Base-by-base conservation (phyloP, 92 coral and sea anemone species). In the Paragorgia papillata region DNA sequence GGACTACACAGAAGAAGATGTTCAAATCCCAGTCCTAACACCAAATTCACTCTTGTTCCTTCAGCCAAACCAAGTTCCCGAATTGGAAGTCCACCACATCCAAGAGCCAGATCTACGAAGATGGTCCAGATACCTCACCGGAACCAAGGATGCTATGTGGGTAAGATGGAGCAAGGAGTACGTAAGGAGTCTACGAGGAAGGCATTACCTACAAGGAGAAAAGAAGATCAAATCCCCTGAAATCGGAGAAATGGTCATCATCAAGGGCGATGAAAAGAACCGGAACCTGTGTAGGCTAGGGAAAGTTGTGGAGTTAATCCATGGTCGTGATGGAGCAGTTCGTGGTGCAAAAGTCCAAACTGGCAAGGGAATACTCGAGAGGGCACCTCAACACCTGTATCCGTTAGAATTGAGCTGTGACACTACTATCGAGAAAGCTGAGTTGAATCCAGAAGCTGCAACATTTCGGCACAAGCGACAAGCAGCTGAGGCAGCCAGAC, bases 91-190 rank as follows among this genome's bases (percentile, higher is more conserved):
- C 18, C 44, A 62, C n/a, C 44, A 62, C 19, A 62, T 62, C 39
- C 18, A 62, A 62, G 69, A 62, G 3, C 43, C 44, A 62, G 69
- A 62, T 3, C 69, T 62, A 24, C 69, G 69, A 3, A 10, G n/a
- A 19, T n/a, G 44, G 20, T 9, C 66, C 29, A 59, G 37, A 29
- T 59, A 59, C 66, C 66, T 59, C 34, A 4, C 31, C 66, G 3
- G 34, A 30, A 29, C 41, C 21, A 62, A 62, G 46, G 69, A 62
- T 62, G 69, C 20, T 5, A 30, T 62, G 69, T 62, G 69, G 69
- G 6, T 18, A 29, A 62, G 44, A 30, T 62, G 69, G 69, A 62
- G n/a, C 69, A 62, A 62, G 24, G 69, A 62, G 69, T 62, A 62
- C 44, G 9, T 62, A 33, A 30, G 44, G n/a, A 34, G 69, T 62